phyloP scores from a whole-genome alignment of 2,797 vertebrate genomes.

The Prionace glauca region DNA sequence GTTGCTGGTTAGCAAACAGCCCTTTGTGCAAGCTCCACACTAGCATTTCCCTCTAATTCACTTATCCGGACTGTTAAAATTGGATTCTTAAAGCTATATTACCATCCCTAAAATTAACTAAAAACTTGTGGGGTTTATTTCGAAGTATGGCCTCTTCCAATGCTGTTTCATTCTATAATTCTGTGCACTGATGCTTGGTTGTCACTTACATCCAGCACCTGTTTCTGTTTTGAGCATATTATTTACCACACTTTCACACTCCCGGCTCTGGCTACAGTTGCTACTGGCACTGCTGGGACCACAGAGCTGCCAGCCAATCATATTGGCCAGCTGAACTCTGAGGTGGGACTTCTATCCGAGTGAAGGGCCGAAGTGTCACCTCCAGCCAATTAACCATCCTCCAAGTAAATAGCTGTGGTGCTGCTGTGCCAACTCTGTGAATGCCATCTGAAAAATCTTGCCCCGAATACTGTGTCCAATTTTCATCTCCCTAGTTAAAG shows the following conservation, averaged over 20 bases:
- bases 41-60: background rate
- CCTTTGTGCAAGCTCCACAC: background rate
- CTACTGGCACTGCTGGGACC: no score
- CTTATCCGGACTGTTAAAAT: background rate
- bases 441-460: no score
- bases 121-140: background rate
- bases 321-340: no score
- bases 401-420: no score
- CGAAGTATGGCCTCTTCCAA: background rate
- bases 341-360: no score
- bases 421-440: no score
- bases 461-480: no score
- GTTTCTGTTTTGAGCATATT: background rate
- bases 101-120: background rate
- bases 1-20: background rate
- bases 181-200: background rate
- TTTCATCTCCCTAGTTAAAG: no score
- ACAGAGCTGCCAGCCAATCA: no score
- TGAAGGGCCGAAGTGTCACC: no score
- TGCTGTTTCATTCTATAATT: background rate
- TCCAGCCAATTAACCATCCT: no score
- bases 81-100: background rate
- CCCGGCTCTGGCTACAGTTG: no score
- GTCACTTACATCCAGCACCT: background rate
- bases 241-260: background rate